Evolutionary conservation across 1,140 invertebrate species (phyloP), one percentile per base, ranked within the genome.

Genomic region (Sesamia nonagrioides): DNA sequence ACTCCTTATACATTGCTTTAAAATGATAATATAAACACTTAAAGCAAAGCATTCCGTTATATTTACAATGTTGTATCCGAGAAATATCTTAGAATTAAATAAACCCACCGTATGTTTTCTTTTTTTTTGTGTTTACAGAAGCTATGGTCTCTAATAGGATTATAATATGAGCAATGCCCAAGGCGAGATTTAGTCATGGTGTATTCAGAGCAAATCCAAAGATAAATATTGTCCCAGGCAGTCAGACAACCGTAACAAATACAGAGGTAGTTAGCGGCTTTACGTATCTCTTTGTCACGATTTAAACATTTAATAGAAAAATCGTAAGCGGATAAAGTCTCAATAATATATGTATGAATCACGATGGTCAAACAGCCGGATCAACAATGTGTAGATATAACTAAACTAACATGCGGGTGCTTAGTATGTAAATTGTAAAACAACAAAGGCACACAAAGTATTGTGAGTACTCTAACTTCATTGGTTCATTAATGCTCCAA

Each of bases 201-300:
- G 77, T 82, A 79, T 84, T 82, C 66, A 85, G 66, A 81, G 35
- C 75, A 86, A 79, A 89, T 80, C 79, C 79, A 27, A 78, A 85
- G 76, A 85, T 77, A 89, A 91, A 91, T 90, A 87, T 89, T 88
- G 78, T 83, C 82, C 18, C 76, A 86, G 78, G 50, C 76, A 85
- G 78, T 81, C 82, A 77, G 82, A 81, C 80, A 83, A 76, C 71
- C 83, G 79, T 81, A 61, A 61, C 50, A 72, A 73, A 61, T 50
- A 42, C 18, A 33, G 27, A 48, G 13, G 45, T 63, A 63, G 18
- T 50, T 72, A 78, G 56, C 33, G 17, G 1, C 52, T 42, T 45
- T 76, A 33, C 40, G n/a, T 35, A 77, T 42, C 11, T 60, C 76
- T 78, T 78, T 78, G 52, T 78, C 76, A 72, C 68, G 77, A 61